Evolutionary conservation across 2,113 vertebrate species (phyloP).

Genomic region (Oxygymnocypris stewartii): DNA sequence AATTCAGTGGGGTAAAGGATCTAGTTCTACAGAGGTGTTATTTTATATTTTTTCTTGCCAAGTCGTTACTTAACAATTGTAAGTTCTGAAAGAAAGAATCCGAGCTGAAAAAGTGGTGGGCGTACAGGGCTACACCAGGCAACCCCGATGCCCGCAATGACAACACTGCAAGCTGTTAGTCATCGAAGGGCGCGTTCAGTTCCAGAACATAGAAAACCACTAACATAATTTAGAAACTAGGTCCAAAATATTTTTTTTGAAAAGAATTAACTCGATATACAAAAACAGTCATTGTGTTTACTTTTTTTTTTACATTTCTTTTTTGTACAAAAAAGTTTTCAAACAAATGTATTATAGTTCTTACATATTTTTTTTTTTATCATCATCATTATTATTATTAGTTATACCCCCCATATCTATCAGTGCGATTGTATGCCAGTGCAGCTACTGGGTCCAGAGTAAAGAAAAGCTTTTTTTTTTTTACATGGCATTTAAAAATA

Average conservation of each 20-base stretch:
- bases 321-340: conserved; percentile 83
- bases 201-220: conserved; percentile 94
- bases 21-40: conserved; percentile 83
- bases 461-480: conserved; percentile 85
- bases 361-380: conserved; percentile 73
- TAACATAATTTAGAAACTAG: conserved; percentile 99
- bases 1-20: conserved; percentile 90
- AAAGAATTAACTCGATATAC: conserved; percentile 96
- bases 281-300: conserved; percentile 92
- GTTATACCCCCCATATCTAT: conserved; percentile 71
- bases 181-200: conserved; percentile 86
- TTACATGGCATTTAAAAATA: conserved; percentile 94
- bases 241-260: conserved; percentile 94
- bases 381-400: conserved; percentile 63
- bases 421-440: conserved; percentile 99
- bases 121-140: conserved; percentile 87
- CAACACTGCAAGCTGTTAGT: conserved; percentile 79
- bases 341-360: conserved; percentile 88
- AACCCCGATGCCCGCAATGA: conserved; percentile 78
- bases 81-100: conserved; percentile 77
- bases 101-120: conserved; percentile 65
- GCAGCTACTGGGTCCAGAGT: conserved; percentile 96
- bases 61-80: conserved; percentile 74
- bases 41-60: conserved; percentile 70
- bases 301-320: conserved; percentile 59